A percentile compares a stretch with the other conserved stretches of the same genome.
Conservation (phyloP, 2,113 vertebrate species). For the Crotalus tigris region DNA sequence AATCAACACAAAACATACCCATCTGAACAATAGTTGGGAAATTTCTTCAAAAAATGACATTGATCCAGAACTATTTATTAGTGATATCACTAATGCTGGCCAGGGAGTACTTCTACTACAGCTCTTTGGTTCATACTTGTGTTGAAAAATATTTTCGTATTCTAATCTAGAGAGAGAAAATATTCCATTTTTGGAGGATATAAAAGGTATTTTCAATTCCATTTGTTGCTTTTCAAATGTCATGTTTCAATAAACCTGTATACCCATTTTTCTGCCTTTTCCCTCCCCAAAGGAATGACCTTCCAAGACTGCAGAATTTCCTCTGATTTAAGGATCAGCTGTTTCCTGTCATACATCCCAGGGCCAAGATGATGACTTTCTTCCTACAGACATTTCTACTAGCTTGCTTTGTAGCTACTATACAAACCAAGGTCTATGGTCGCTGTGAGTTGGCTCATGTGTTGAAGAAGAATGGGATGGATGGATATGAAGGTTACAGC, state of each 20-base stretch:
- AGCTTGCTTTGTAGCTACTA: not conserved
- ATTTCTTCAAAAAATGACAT: not conserved
- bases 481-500: not conserved
- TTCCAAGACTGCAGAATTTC: not conserved
- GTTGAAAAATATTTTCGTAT: not conserved
- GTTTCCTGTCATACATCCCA: not conserved
- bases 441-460: slow-evolving; percentile 9
- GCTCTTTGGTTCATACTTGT: not conserved
- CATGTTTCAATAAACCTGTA: not conserved
- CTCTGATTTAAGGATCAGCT: not conserved
- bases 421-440: slow-evolving; percentile 2
- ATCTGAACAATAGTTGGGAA: not conserved
- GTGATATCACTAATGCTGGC: not conserved
- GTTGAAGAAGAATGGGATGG: not conserved
- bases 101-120: not conserved
- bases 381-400: not conserved
- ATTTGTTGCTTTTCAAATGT: not conserved
- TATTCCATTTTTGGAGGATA: not conserved
- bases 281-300: not conserved
- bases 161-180: not conserved
- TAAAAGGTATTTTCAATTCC: not conserved
- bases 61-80: not conserved
- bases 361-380: not conserved
- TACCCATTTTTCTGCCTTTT: not conserved
- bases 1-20: not conserved